Evolutionary conservation across 2,888 invertebrate genomes (phyloP).

Genomic region (Monoplex corrugatus): DNA sequence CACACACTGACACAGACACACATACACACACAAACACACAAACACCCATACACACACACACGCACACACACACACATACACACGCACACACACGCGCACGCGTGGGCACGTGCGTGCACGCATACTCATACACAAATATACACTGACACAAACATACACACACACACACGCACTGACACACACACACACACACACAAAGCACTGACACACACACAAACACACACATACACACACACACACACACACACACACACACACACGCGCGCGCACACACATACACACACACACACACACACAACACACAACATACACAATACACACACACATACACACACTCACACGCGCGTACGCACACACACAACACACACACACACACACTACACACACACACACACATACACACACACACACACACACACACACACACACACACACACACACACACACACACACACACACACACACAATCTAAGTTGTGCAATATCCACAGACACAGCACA

Average conservation of each 20-base stretch:
- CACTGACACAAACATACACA: too few relatives aligned
- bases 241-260: too few relatives aligned
- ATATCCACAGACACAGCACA: too few relatives aligned
- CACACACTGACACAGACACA: constrained; percentile 28
- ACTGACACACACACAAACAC: not conserved
- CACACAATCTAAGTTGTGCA: too few relatives aligned
- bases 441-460: too few relatives aligned
- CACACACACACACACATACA: not conserved
- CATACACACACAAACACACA: constrained; percentile 21
- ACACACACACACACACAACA: not conserved
- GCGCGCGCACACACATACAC: not conserved
- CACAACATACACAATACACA: not conserved
- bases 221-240: too few relatives aligned
- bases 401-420: too few relatives aligned
- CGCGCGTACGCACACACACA: not conserved
- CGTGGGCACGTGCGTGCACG: not conserved
- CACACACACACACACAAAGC: not conserved
- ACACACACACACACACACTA: not conserved
- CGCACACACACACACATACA: constrained; percentile 22
- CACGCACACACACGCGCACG: not conserved
- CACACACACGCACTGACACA: too few relatives aligned
- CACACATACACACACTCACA: not conserved
- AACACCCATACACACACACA: constrained; percentile 2
- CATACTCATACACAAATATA: not conserved
- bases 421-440: too few relatives aligned